Evolutionary conservation across 2,888 invertebrate genomes (phyloP).

Genomic region (Sarcophaga rosellei): DNA sequence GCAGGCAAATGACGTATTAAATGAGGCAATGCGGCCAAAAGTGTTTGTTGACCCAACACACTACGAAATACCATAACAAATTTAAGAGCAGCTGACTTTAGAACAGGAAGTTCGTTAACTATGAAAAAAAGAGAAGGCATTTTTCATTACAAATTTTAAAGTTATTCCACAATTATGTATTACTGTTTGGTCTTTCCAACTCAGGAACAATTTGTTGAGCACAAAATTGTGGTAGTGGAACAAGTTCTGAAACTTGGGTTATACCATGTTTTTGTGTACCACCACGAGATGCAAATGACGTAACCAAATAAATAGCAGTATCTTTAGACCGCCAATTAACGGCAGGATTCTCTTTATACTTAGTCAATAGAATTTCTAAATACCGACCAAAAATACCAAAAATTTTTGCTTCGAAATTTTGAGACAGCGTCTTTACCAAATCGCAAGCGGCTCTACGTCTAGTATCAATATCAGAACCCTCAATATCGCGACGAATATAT

Average conservation of each 20-base stretch:
- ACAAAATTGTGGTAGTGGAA: conserved; percentile 94
- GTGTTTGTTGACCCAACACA: conserved; percentile 90
- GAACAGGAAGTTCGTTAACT: conserved; percentile 94
- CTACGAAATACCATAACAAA: conserved; percentile 98
- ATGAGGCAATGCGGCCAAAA: conserved; percentile 89
- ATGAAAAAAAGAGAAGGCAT: conserved; percentile 65
- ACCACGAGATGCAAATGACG: conserved; percentile 95
- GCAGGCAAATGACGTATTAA: conserved; percentile 89
- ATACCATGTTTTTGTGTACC: conserved; percentile 94
- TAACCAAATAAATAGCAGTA: conserved; percentile 97
- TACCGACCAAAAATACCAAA: conserved; percentile 94
- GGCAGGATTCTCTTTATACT: conserved; percentile 88
- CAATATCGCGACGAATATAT: conserved; percentile 97
- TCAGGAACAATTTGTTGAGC: conserved; percentile 93
- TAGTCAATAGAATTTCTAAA: conserved; percentile 84
- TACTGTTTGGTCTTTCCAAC: conserved; percentile 88
- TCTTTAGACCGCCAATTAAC: conserved; percentile 97
- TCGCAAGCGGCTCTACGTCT: conserved; percentile 98
- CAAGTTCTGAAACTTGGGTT: conserved; percentile 94
- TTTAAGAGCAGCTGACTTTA: conserved; percentile 98
- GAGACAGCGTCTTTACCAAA: conserved; percentile 94
- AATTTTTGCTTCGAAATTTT: conserved; percentile 93
- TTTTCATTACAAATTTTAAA: background rate
- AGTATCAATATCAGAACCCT: conserved; percentile 99
- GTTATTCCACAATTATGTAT: conserved; percentile 61